Base-by-base conservation (phyloP, 2,113 vertebrate species). In the Australoheros scitulus region DNA sequence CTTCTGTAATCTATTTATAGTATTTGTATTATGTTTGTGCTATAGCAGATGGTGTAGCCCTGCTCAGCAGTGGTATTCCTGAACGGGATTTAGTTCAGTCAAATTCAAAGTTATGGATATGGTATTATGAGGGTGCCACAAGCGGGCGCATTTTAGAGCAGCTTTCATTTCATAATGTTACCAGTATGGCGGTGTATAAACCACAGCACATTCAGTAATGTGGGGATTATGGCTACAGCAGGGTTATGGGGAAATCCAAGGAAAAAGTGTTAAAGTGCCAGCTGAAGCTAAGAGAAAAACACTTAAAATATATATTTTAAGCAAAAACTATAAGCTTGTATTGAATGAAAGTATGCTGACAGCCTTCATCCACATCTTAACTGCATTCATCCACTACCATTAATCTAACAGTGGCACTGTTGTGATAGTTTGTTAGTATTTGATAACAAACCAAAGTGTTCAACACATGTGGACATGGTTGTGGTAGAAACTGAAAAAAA, bases 1-100 rank as follows among this genome's bases (percentile, higher is more conserved):
- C 70, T 81, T 65, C 85, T 88, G 80, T 91, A 90, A 94, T 89
- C 91, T 93, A 87, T 91, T 93, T 91, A 91, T 90, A 89, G 86
- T 88, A 84, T 89, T 91, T 90, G 70, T 70, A 81, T 90, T 86
- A 61, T 87, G 80, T 87, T 84, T 92, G 76, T 76, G 77, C 87
- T 65, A 63, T 83, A 86, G 89, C 89, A 91, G 86, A 87, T 88
- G 81, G 88, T 74, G 82, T 9, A 78, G 56, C 41, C 34, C 56
- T 61, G 75, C 77, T 87, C 56, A 18, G 64, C 26, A 13, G 65
- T 43, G 74, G 61, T 63, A 87, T 76, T 83, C 77, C 76, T 80
- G 60, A 86, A 89, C 89, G 56, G 87, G 83, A 91, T 87, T 92
- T 79, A 79, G 52, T 61, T 59, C 80, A 81, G 83, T 75, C 56